phyloP scores from a whole-genome alignment of 1,140 invertebrate genomes.

The Sipha flava region DNA sequence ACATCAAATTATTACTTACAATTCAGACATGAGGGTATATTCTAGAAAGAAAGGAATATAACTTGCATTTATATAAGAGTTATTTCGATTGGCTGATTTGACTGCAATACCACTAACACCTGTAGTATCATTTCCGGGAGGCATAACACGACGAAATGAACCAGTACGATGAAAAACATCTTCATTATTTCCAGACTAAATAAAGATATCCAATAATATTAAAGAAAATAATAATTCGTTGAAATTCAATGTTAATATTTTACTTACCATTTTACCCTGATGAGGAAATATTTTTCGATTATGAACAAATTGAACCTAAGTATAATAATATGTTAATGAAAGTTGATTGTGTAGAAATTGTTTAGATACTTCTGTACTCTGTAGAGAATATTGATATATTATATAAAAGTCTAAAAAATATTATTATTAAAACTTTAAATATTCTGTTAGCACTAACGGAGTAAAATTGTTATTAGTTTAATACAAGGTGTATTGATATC shows the following conservation, averaged over 20 bases:
- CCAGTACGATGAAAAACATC: neutral
- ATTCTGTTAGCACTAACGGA: no score
- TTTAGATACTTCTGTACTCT: no score
- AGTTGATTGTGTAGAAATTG: no score
- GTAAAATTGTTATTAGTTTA: no score
- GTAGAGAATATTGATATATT: no score
- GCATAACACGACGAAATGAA: slow-evolving; percentile 15
- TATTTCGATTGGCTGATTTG: neutral
- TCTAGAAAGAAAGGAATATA: slow-evolving; percentile 22
- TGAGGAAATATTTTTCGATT: no score
- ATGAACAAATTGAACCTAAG: no score
- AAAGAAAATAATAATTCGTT: neutral
- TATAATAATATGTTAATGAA: no score
- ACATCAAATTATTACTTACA: slow-evolving; percentile 31
- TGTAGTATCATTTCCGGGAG: neutral
- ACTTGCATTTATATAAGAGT: neutral
- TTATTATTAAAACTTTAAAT: no score
- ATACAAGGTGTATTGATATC: no score
- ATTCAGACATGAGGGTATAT: slow-evolving; percentile 32
- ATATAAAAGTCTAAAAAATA: no score
- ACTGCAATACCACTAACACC: slow-evolving; percentile 14
- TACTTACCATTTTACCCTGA: neutral
- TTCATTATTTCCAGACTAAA: neutral
- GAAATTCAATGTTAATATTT: neutral
- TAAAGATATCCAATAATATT: neutral